Percentiles rank a stretch among this genome's conserved stretches.
Evolutionary conservation across 2,113 vertebrate species (phyloP).

Genomic region (Labeo catla): DNA sequence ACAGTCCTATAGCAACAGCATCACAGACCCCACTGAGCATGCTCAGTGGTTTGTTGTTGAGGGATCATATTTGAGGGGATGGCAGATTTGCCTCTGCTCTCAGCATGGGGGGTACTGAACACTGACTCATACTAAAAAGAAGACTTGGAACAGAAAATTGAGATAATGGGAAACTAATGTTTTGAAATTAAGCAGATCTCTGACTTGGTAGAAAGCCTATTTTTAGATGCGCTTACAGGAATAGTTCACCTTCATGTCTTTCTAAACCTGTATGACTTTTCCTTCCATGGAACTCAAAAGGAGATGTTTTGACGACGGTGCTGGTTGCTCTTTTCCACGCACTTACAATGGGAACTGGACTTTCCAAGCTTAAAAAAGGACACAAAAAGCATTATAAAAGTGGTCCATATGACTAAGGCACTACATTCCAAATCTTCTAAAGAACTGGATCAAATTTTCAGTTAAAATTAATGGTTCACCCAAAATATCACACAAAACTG

Average conservation of each 20-base stretch:
- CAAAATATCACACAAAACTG: background rate
- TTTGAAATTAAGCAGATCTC: background rate
- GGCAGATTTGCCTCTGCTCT: constrained; percentile 47
- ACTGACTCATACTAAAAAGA: constrained; percentile 41
- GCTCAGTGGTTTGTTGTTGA: constrained; percentile 53
- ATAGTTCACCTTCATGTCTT: background rate
- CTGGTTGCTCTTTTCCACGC: background rate
- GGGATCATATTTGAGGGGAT: constrained; percentile 53
- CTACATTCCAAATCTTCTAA: background rate
- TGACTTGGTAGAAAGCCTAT: background rate
- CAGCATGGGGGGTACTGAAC: constrained; percentile 43
- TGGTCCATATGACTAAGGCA: background rate
- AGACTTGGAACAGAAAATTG: constrained; percentile 47
- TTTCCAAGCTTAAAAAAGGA: background rate
- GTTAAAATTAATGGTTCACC: background rate
- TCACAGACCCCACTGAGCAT: constrained; percentile 38
- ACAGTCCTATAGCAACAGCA: constrained; percentile 59
- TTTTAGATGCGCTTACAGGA: background rate
- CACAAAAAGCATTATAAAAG: background rate
- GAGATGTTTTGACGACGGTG: background rate
- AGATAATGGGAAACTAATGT: background rate
- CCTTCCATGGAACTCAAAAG: background rate
- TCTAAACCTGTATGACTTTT: background rate
- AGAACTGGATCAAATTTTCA: background rate
- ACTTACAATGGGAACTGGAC: background rate